These are phyloP conservation scores for Candoia aspera DNA, from an alignment of 2,113 vertebrate species.

Conservation along the genomic window DNA sequence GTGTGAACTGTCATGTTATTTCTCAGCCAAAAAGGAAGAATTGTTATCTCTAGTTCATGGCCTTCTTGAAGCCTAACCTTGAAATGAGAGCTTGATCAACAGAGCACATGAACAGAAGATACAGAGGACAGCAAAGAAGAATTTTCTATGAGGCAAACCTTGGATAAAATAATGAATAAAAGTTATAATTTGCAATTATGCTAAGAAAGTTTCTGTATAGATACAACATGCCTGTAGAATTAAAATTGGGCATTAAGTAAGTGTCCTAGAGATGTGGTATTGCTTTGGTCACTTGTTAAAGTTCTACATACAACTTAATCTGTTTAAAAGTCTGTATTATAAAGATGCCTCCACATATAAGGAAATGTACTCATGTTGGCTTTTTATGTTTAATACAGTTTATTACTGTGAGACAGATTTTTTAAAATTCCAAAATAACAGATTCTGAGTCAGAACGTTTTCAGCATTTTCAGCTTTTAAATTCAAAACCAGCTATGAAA, in stretches of 20 bases:
- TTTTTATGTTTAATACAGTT: not conserved
- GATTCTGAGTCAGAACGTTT: not conserved
- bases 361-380: not conserved
- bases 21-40: rapidly evolving
- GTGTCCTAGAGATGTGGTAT: rapidly evolving
- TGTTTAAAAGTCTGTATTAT: rapidly evolving
- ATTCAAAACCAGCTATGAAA: not conserved
- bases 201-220: rapidly evolving
- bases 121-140: not conserved
- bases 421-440: not conserved
- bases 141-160: not conserved
- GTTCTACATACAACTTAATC: rapidly evolving
- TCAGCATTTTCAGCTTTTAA: not conserved
- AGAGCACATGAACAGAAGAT: rapidly evolving
- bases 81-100: too few species aligned
- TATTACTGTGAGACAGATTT: not conserved
- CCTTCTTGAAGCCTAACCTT: not conserved
- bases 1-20: rapidly evolving
- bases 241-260: not conserved
- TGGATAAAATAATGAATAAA: not conserved
- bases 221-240: not conserved
- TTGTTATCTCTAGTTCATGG: not conserved
- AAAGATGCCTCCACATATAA: rapidly evolving
- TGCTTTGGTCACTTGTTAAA: rapidly evolving
- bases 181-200: rapidly evolving